Evolutionary conservation across 2,113 vertebrate species (phyloP).

Genomic region (Anhinga rufa): DNA sequence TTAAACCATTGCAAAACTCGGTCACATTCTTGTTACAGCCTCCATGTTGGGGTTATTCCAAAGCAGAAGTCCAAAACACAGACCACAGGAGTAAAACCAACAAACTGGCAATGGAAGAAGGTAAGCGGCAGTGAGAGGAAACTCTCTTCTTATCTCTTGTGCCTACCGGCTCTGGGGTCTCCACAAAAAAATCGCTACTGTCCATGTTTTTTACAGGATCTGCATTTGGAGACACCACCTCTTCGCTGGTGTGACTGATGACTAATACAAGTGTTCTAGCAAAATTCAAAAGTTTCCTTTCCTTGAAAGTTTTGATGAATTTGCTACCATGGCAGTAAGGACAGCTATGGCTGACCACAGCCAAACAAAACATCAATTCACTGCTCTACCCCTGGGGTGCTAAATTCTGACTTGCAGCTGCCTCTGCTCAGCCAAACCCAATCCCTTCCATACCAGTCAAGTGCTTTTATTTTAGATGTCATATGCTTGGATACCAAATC

Average conservation of each 20-base stretch:
- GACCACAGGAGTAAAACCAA: background rate
- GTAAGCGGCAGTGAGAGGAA: background rate
- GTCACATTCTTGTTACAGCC: background rate
- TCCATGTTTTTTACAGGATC: background rate
- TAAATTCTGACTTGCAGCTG: background rate
- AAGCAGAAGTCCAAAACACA: slow-evolving; percentile 31
- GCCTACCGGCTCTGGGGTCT: background rate
- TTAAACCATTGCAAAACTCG: slow-evolving; percentile 8
- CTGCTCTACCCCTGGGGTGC: background rate
- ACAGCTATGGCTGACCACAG: background rate
- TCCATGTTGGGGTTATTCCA: background rate
- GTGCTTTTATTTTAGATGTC: background rate
- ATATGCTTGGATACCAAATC: background rate
- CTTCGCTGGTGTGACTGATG: background rate
- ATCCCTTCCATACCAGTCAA: background rate
- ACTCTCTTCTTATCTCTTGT: background rate
- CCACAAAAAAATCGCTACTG: background rate
- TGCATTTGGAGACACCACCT: background rate
- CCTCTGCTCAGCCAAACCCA: background rate
- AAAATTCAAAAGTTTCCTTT: background rate
- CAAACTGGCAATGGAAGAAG: background rate
- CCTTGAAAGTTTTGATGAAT: background rate
- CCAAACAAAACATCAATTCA: background rate
- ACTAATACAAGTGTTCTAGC: background rate
- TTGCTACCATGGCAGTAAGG: background rate